Evolutionary conservation across 2,113 vertebrate genomes (phyloP), one percentile per base, ranked within the genome.

Genomic region (Psammodynastes pulverulentus): DNA sequence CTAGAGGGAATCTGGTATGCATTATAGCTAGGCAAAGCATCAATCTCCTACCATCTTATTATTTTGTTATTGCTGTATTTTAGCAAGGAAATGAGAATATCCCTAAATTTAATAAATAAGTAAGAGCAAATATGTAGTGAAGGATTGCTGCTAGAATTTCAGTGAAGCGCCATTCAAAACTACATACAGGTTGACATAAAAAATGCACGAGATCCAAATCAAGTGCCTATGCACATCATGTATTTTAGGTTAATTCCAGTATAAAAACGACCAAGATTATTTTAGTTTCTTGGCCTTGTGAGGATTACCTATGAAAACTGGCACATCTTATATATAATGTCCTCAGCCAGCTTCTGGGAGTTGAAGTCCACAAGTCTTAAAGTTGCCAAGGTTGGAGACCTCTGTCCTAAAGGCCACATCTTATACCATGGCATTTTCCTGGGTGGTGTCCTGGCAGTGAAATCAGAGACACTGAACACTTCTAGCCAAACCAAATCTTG

Each of bases 381-480:
- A n/a, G n/a, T n/a, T n/a, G n/a, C n/a, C n/a, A n/a, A n/a, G n/a
- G n/a, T n/a, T n/a, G n/a, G n/a, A n/a, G n/a, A n/a, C n/a, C n/a
- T n/a, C n/a, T n/a, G n/a, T n/a, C 96, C 95, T 91, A 89, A 79
- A 91, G 85, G 79, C 87, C 93, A 51, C 90, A 21, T 89, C 58
- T 90, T 95, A 52, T 93, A 95, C 90, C 1, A 49, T 85, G 52
- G 87, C 0, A 0, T 89, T 94, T 91, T 93, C 56, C 92, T 84
- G 93, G 91, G 89, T 90, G 58, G 1, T 89, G 88, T 95, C 92
- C 91, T 93, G 95, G 94, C 97, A 89, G 95, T 86, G 93, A 95
- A 92, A 90, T 87, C 87, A 62, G 88, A 48, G 93, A 94, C 23
- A 34, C n/a, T 86, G 90, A 53, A 79, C 5, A 4, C 58, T 88